Evolutionary conservation across 2,797 vertebrate genomes (phyloP).

Genomic region (Tenualosa ilisha): DNA sequence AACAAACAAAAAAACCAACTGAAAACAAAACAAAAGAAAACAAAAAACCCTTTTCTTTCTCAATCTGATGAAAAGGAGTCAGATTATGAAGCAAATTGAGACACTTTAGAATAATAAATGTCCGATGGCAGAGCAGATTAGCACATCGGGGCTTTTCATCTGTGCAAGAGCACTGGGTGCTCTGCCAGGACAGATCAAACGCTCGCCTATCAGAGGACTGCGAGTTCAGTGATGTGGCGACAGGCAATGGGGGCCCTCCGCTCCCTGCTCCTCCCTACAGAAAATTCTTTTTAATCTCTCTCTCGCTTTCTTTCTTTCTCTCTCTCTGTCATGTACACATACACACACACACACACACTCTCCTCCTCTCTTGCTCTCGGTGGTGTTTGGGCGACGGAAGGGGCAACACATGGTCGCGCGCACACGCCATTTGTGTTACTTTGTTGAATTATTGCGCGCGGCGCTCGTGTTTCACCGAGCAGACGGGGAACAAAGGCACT

Average conservation of each 20-base stretch:
- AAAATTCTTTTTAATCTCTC: slow-evolving; percentile 19
- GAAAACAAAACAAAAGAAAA: slow-evolving; percentile 4
- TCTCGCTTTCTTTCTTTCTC: not conserved
- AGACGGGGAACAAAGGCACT: slow-evolving; percentile 65
- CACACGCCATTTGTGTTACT: slow-evolving; percentile 55
- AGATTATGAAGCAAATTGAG: slow-evolving; percentile 57
- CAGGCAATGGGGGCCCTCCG: not conserved
- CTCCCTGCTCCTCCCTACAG: not conserved
- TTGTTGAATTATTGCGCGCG: slow-evolving; percentile 57
- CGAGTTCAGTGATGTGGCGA: slow-evolving; percentile 28
- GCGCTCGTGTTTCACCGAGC: slow-evolving; percentile 46
- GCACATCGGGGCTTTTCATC: slow-evolving; percentile 47
- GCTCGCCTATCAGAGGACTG: slow-evolving; percentile 2
- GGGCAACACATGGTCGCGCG: slow-evolving; percentile 52
- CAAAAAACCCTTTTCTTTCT: not conserved
- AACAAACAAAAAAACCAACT: slow-evolving; percentile 1
- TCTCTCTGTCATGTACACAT: not conserved
- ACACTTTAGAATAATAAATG: slow-evolving; percentile 54
- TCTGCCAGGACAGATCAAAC: slow-evolving; percentile 44
- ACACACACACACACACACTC: not conserved
- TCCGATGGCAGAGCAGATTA: slow-evolving; percentile 46
- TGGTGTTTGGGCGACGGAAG: not conserved
- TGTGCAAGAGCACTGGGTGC: slow-evolving; percentile 40
- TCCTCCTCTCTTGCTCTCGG: slow-evolving; percentile 28
- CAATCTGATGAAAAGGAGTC: slow-evolving; percentile 43